A percentile compares a stretch with the other conserved stretches of the same genome.
Conservation (phyloP, 2,888 invertebrate genomes). For the Conomelus anceps region DNA sequence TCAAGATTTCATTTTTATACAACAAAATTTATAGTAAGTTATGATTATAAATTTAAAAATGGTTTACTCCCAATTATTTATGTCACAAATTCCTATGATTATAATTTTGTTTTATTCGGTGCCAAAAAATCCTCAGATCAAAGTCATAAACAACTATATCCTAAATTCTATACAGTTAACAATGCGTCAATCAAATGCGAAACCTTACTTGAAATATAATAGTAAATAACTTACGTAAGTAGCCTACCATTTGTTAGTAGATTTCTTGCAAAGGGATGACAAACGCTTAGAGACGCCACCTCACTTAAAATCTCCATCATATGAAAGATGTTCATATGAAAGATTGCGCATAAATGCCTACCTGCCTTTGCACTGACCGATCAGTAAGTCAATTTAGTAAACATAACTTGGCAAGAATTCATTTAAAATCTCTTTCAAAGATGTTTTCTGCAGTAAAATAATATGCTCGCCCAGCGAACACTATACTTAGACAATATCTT, state of each 20-base stretch:
- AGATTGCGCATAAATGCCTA: not conserved
- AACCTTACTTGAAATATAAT: not conserved
- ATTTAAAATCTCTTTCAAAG: not conserved
- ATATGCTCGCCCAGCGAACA: not conserved
- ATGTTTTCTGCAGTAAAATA: not conserved
- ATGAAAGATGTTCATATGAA: not conserved
- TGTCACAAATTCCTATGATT: not conserved
- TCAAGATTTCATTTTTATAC: not conserved
- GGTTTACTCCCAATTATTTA: not conserved
- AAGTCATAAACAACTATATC: not conserved
- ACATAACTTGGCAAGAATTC: not conserved
- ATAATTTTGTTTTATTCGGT: not conserved
- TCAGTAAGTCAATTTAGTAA: not conserved
- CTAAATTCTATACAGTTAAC: not conserved
- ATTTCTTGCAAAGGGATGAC: not conserved
- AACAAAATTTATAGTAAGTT: not conserved
- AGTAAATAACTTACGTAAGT: too few species aligned
- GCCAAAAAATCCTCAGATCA: not conserved
- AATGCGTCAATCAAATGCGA: not conserved
- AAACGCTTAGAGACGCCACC: not conserved
- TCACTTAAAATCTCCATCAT: not conserved
- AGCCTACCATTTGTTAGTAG: not conserved
- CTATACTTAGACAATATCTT: not conserved
- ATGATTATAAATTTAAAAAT: not conserved
- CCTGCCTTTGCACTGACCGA: not conserved